Evolutionary conservation across 1,140 invertebrate genomes (phyloP).

Genomic region (Apis laboriosa): DNA sequence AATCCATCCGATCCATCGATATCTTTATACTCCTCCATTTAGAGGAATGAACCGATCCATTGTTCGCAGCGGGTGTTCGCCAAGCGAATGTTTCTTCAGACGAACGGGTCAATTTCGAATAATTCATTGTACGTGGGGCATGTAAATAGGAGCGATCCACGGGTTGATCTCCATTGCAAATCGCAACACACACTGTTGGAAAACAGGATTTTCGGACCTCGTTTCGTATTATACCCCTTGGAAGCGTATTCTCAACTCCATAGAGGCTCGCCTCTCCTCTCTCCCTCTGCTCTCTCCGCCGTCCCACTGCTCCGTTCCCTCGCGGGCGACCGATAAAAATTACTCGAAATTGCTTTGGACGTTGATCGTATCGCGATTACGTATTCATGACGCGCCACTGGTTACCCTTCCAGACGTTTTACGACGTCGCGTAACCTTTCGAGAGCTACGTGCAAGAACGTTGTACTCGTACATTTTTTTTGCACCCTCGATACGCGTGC

Average conservation of each 20-base stretch:
- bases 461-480: constrained; percentile 6
- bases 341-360: constrained; percentile 32
- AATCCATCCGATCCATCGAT: too few relatives aligned
- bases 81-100: neutral
- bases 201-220: constrained; percentile 32
- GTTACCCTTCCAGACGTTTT: neutral
- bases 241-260: constrained; percentile 2
- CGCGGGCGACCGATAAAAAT: constrained; percentile 26
- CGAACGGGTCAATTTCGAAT: constrained; percentile 10
- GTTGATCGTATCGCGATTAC: constrained; percentile 23
- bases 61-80: neutral
- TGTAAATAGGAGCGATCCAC: constrained; percentile 20
- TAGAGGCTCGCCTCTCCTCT: neutral
- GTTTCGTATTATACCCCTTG: neutral
- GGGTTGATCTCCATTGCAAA: constrained; percentile 37
- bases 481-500: neutral
- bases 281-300: neutral
- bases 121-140: constrained; percentile 4
- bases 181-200: neutral
- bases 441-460: neutral
- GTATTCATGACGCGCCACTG: constrained; percentile 22
- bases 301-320: neutral
- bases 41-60: neutral
- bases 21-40: neutral
- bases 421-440: neutral